Base-by-base conservation (phyloP, 35 echinoderm and acorn worm species). In the Apostichopus japonicus region DNA sequence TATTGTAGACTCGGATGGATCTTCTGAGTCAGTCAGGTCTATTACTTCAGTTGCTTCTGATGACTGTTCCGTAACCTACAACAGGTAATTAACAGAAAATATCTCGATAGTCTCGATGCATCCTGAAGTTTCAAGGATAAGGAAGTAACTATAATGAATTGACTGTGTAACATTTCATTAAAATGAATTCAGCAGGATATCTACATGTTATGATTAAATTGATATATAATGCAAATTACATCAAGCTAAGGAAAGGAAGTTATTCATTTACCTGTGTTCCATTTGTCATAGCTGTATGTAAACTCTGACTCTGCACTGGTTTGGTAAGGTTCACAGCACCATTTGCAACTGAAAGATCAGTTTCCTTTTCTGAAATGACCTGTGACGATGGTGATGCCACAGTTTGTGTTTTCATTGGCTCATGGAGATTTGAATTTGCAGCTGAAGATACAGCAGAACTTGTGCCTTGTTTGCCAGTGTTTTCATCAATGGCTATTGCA, bases 21-120 rank as follows among this genome's bases (percentile, higher is more conserved):
- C 86, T 72, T 88, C 86, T 2, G 57, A 44, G 22, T 88, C 86
- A 13, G 86, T 88, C 19, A 88, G 57, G 23, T 88, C 86, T 24
- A 88, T 88, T 33, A 88, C 86, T 67, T 75, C 71, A 75, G 71
- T 75, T 19, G 71, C 15, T 75, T 7, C 71, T 75, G 71, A 75
- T 75, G 71, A 75, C 17, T 75, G 15, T 75, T 75, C 71, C 15
- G 17, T 75, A 19, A 75, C 71, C 71, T 75, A 21, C 16, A 75
- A 75, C 2, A 75, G 71, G 22, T 6, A 44, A 44, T 44, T 44
- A 44, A 44, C 33, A 44, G 33, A 44, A 44, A 44, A 44, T 44
- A 44, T 44, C 33, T 44, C 33, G 33, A 44, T 44, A 44, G 33
- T 44, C 1, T 44, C 4, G 33, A 44, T 44, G 33, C 33, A 44